Base-by-base conservation (phyloP, 2,113 vertebrate species). In the Fukomys damarensis region DNA sequence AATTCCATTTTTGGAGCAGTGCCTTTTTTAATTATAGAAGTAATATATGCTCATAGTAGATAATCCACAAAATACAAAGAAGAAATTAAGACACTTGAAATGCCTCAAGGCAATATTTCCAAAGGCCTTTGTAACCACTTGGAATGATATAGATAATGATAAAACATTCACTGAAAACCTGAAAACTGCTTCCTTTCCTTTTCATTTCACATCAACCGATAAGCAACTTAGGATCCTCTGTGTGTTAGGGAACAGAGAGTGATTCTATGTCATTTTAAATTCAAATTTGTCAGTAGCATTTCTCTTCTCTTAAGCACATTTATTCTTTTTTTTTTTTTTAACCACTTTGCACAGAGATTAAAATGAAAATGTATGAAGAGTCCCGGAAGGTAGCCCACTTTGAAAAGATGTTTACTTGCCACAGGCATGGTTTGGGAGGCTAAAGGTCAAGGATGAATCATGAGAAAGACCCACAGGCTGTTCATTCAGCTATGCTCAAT, bases 381-480 rank as follows among this genome's bases (percentile, higher is more conserved):
- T 96, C 98, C 98, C 98, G 98, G 97, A 97, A 97, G 96, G 98
- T 91, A 89, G 86, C 94, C 93, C 96, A 86, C 97, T 98, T 98
- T 98, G 96, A 98, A 98, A 97, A 93, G 95, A 98, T 98, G 96
- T 97, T 97, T 97, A 95, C 97, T 98, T 98, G 98, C 98, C 97
- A 98, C 96, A 92, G 98, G 97, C 97, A 85, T 96, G 95, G 65
- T 97, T 95, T 94, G 95, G 49, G 96, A 97, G 97, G 95, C 90
- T 72, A 97, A 92, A 84, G 0, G 98, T 98, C 97, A 97, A 96
- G 97, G 97, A 58, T 97, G 97, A 98, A 98, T 97, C 98, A 98
- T 91, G 91, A 54, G 63, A 96, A 95, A 97, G 65, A 95, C 98
- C 95, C 86, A 76, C 0, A 0, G 96, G 97, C 91, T 95, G 94